phyloP scores from a whole-genome alignment of 2,113 vertebrate species.

The Macroglossus sobrinus region DNA sequence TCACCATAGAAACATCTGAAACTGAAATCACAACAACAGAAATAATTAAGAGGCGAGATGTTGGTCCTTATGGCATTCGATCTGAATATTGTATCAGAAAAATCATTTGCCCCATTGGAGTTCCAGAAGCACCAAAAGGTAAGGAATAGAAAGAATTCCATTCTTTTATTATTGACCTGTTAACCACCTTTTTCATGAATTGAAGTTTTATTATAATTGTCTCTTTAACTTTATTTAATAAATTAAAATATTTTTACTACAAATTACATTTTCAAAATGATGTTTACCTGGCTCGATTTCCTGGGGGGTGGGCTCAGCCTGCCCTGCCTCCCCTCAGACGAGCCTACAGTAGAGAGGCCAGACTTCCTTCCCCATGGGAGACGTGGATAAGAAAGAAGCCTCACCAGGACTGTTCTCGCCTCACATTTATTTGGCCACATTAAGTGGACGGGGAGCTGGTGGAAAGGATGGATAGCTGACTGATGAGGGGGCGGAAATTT shows the following conservation, averaged over 20 bases:
- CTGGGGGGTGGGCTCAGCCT: conserved; percentile 76
- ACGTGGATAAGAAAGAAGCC: conserved; percentile 55
- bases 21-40: conserved; percentile 99
- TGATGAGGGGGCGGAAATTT: conserved; percentile 71
- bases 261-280: neutral
- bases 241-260: neutral
- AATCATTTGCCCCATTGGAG: conserved; percentile 98
- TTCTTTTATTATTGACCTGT: neutral
- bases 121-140: conserved; percentile 98
- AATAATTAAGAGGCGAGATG: conserved; percentile 98
- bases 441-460: neutral
- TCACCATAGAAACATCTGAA: conserved; percentile 93
- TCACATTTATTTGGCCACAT: conserved; percentile 23
- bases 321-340: conserved; percentile 76
- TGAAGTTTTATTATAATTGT: neutral
- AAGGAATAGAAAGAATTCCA: conserved; percentile 7
- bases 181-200: neutral
- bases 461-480: conserved; percentile 68
- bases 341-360: conserved; percentile 73
- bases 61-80: conserved; percentile 96
- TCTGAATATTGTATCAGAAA: conserved; percentile 99
- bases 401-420: conserved; percentile 24
- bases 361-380: neutral
- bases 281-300: conserved; percentile 72
- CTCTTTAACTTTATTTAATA: conserved; percentile 3